Evolutionary conservation across 2,113 vertebrate species (phyloP).

Genomic region (Neolamprologus caudopunctatus): DNA sequence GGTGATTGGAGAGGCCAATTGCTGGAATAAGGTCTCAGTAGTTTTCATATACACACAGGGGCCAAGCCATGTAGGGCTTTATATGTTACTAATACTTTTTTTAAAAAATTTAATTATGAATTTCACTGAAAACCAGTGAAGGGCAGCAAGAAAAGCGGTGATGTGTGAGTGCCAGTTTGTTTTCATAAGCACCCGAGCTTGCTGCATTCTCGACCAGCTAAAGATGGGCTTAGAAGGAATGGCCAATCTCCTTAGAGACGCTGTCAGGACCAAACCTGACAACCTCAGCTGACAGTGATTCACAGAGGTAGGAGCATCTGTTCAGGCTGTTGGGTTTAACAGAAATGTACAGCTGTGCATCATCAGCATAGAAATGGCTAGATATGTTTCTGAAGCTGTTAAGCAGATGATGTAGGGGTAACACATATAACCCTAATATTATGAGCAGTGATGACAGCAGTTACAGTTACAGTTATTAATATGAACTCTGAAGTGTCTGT

Average conservation of each 20-base stretch:
- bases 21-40: not conserved
- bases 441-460: not conserved
- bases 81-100: not conserved
- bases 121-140: not conserved
- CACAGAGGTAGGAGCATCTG: not conserved
- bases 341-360: not conserved
- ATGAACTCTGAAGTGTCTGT: not conserved
- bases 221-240: not conserved
- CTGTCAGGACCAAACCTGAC: not conserved
- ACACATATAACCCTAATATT: not conserved
- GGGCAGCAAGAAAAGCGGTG: not conserved
- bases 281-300: not conserved
- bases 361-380: not conserved
- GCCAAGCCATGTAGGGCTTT: not conserved
- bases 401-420: not conserved
- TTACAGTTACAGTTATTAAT: not conserved
- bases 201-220: not conserved
- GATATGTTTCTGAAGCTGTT: not conserved
- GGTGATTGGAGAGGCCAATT: not conserved
- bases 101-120: not conserved
- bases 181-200: not conserved
- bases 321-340: not conserved
- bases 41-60: not conserved
- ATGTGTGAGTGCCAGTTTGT: not conserved
- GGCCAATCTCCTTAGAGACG: not conserved